Percentiles rank a stretch among this genome's conserved stretches.
Evolutionary conservation across 2,113 vertebrate species (phyloP).

Genomic region (Seriola rivoliana): DNA sequence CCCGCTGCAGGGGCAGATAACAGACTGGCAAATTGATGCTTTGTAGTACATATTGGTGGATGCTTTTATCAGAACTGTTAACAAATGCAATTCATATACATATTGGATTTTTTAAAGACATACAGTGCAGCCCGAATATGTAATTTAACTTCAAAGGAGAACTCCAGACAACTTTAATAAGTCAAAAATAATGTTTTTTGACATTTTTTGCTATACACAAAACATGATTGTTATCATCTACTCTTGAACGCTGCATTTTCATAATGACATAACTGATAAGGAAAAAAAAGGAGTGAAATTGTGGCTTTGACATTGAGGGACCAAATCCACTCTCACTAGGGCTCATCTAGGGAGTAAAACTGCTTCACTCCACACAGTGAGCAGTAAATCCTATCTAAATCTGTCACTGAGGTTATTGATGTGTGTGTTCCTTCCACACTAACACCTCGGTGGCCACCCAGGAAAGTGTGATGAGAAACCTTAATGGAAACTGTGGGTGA

Average conservation of each 20-base stretch:
- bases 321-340: not conserved
- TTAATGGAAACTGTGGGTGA: slow-evolving; percentile 28
- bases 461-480: slow-evolving; percentile 23
- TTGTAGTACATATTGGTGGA: not conserved
- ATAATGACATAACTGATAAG: not conserved
- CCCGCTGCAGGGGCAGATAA: slow-evolving; percentile 27
- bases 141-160: slow-evolving; percentile 32
- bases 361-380: slow-evolving; percentile 17
- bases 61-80: slow-evolving; percentile 14
- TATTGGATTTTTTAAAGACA: not conserved
- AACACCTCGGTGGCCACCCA: slow-evolving; percentile 14
- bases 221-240: not conserved
- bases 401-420: slow-evolving; percentile 31
- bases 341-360: slow-evolving; percentile 10
- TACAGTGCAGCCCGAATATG: not conserved
- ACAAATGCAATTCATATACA: not conserved
- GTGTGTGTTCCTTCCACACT: slow-evolving; percentile 6
- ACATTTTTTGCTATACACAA: not conserved
- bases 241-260: not conserved
- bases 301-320: not conserved
- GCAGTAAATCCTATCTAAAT: slow-evolving; percentile 30
- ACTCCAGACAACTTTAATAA: not conserved
- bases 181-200: not conserved
- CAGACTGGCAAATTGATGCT: slow-evolving; percentile 37
- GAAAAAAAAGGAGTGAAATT: not conserved